phyloP scores from a whole-genome alignment of 2,113 vertebrate genomes.

The Perca flavescens region DNA sequence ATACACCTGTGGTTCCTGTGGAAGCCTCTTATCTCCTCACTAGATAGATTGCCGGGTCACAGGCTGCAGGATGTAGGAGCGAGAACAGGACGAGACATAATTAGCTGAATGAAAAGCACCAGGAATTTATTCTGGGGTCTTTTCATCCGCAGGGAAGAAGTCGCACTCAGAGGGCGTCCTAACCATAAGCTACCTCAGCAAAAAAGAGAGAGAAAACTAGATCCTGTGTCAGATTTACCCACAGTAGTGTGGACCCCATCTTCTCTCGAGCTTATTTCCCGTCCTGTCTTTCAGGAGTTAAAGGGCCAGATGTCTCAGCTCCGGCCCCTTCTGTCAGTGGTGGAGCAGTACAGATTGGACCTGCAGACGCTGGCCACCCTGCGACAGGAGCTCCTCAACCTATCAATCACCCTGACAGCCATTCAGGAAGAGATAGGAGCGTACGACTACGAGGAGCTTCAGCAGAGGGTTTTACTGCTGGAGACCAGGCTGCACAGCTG shows the following conservation, averaged over 20 bases:
- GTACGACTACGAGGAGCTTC: conserved; percentile 93
- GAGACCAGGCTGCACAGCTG: conserved; percentile 93
- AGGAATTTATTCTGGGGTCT: neutral
- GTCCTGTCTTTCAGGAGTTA: conserved; percentile 86
- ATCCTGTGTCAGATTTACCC: neutral
- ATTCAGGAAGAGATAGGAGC: conserved; percentile 95
- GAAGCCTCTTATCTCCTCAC: conserved; percentile 6
- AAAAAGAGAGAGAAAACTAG: conserved; percentile 1
- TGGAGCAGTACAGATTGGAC: conserved; percentile 93
- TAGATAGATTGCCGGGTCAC: neutral
- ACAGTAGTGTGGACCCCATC: neutral
- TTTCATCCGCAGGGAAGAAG: conserved; percentile 5
- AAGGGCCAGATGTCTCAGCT: conserved; percentile 95
- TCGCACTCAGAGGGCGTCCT: neutral
- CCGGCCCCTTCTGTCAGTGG: conserved; percentile 90
- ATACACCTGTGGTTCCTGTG: neutral
- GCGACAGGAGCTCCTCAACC: conserved; percentile 90
- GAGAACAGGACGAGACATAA: conserved; percentile 14
- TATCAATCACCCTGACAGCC: conserved; percentile 88
- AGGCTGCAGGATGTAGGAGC: conserved; percentile 8
- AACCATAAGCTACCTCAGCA: conserved; percentile 20
- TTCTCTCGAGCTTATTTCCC: neutral
- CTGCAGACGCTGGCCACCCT: conserved; percentile 89
- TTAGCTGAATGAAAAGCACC: conserved; percentile 25
- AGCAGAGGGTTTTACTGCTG: conserved; percentile 90